phyloP scores from a whole-genome alignment of 2,888 invertebrate genomes.

The Caenorhabditis auriculariae region DNA sequence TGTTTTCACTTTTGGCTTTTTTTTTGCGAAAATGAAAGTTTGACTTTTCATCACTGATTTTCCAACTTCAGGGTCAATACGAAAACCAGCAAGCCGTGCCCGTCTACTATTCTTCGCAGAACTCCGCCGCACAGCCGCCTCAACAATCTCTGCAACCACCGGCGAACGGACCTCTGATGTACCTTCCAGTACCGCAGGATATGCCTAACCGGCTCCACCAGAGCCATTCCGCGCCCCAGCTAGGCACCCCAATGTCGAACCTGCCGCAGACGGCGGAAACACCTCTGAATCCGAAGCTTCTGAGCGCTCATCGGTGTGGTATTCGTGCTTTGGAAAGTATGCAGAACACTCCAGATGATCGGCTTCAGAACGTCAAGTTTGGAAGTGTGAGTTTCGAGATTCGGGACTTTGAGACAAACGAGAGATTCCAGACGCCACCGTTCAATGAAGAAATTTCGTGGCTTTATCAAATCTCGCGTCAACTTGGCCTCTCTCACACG shows the following conservation, averaged over 20 bases:
- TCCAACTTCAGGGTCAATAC: too few species aligned
- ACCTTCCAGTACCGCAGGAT: constrained; percentile 4
- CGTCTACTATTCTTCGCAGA: constrained; percentile 12
- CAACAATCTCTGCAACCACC: constrained; percentile 6
- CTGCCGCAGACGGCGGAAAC: constrained; percentile 7
- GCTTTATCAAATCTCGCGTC: constrained; percentile 5
- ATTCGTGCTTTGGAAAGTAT: constrained; percentile 28
- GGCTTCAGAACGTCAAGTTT: constrained; percentile 11
- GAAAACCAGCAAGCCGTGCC: background rate
- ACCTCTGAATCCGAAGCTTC: constrained; percentile 1
- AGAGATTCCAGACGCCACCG: constrained; percentile 8
- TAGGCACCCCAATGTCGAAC: constrained; percentile 6
- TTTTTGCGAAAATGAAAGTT: too few species aligned
- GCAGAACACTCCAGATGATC: constrained; percentile 11
- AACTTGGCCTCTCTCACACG: constrained; percentile 10
- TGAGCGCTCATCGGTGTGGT: constrained; percentile 17
- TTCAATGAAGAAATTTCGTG: constrained; percentile 10
- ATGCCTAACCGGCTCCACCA: constrained; percentile 31
- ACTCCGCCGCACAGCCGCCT: constrained; percentile 3
- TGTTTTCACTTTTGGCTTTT: too few species aligned
- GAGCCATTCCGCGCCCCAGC: constrained; percentile 55
- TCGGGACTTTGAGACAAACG: background rate
- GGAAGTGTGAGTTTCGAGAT: background rate
- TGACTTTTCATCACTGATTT: too few species aligned
- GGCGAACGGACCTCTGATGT: constrained; percentile 6